Conservation (phyloP, 2,797 vertebrate genomes). For the Australoheros facetus region DNA sequence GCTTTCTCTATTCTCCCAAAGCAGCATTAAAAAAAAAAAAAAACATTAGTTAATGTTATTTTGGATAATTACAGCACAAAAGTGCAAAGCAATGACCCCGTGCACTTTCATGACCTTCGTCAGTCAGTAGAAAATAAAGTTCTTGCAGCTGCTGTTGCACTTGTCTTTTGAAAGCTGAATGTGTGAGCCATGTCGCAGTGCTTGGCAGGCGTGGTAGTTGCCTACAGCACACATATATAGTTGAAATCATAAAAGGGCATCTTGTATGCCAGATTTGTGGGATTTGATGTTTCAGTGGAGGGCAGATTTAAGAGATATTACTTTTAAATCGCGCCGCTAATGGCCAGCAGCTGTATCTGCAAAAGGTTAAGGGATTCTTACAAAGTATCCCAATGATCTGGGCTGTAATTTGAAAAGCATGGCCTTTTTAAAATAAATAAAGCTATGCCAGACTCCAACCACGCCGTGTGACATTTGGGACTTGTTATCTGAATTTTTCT, state of each 20-base stretch:
- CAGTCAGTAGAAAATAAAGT: background rate
- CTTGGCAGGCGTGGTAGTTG: background rate
- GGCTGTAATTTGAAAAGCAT: constrained; percentile 47
- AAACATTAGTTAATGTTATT: background rate
- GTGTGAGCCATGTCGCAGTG: background rate
- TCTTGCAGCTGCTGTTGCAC: background rate
- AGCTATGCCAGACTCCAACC: constrained; percentile 40
- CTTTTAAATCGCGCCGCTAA: constrained; percentile 54
- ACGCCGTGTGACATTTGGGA: constrained; percentile 52
- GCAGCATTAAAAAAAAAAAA: too few relatives aligned
- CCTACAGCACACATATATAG: constrained; percentile 30
- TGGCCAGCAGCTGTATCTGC: constrained; percentile 49
- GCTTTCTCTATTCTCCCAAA: background rate
- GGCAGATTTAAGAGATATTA: constrained; percentile 57
- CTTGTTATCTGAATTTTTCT: constrained; percentile 50
- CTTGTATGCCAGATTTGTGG: constrained; percentile 47
- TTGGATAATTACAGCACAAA: background rate
- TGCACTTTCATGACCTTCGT: background rate
- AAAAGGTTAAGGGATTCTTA: constrained; percentile 19
- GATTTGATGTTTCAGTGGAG: constrained; percentile 47
- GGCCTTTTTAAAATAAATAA: constrained; percentile 15
- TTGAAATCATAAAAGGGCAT: constrained; percentile 32
- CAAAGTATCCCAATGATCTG: constrained; percentile 18
- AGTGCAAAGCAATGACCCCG: accelerated
- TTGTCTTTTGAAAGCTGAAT: background rate